Evolutionary conservation across 53 echinoderm and acorn worm species (phyloP).

Genomic region (Apostichopus leukothele): DNA sequence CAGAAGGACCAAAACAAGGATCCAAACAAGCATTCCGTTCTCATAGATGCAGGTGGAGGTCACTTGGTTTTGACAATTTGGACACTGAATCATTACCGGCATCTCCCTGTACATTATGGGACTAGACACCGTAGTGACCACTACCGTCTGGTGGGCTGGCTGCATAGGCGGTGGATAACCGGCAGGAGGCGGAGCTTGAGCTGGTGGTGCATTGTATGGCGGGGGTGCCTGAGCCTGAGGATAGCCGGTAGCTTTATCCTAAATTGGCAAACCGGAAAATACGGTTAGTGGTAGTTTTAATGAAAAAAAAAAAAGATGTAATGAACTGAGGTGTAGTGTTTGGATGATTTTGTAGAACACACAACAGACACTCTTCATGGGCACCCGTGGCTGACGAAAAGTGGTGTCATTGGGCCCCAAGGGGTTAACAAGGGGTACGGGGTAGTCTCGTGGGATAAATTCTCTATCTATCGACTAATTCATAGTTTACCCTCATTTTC

Average conservation of each 20-base stretch:
- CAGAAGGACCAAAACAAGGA: constrained; percentile 4
- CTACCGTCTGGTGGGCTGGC: constrained; percentile 34
- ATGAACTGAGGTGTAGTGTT: neutral
- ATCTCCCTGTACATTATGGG: constrained; percentile 40
- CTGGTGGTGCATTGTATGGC: neutral
- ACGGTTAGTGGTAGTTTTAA: no score
- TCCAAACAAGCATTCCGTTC: constrained; percentile 49
- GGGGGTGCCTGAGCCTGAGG: neutral
- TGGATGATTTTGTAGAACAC: neutral
- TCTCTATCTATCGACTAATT: no score
- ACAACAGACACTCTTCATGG: no score
- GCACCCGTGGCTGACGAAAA: no score
- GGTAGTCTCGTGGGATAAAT: no score
- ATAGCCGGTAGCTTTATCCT: neutral
- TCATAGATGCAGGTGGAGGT: constrained; percentile 59
- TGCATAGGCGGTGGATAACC: constrained; percentile 34
- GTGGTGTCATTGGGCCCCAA: no score
- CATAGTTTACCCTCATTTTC: no score
- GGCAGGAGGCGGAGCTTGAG: constrained; percentile 24
- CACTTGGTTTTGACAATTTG: constrained; percentile 68
- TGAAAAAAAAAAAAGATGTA: neutral
- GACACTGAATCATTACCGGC: constrained; percentile 59
- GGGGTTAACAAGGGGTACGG: no score
- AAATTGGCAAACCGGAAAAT: neutral
- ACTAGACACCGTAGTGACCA: constrained; percentile 19